Base-by-base conservation (phyloP, 1,140 invertebrate genomes). In the Drosophila prosaltans region DNA sequence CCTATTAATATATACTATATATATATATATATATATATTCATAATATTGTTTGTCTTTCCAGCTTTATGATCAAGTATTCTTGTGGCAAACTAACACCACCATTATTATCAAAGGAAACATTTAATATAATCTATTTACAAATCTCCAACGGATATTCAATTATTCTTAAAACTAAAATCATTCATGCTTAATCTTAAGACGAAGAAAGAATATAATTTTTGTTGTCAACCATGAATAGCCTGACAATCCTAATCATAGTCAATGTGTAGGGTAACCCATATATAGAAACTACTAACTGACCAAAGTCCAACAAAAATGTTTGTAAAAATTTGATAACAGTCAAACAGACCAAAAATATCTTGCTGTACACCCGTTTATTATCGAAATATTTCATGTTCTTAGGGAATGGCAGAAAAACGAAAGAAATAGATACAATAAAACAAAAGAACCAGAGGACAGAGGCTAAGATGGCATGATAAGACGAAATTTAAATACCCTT, bases 371-470 rank as follows among this genome's bases (percentile, higher is more conserved):
- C 26, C 54, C 30, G 54, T 39, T 43, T 60, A 76, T 76, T 76
- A 76, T 76, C 74, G 74, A 77, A 51, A 70, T 76, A 60, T 76
- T 76, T 76, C 73, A 36, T 70, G 73, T 70, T 76, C 43, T 65
- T 60, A 32, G 61, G 65, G 32, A 62, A 45, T 43, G 61, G n/a
- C 28, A 62, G 40, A 62, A 39, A 16, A 30, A 5, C 30, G 10
- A 26, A 68, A 21, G 45, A 40, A 40, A n/a, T 43, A 51, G n/a
- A 32, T 36, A 36, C 24, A 16, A 36, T 32, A 40, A 36, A 48
- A 21, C 43, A 45, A 48, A 24, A 16, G 45, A 48, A 48, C 0
- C 45, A 51, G 21, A 51, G 21, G 21, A 7, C 7, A 9, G 24
- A 51, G 21, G 8, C 0, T 26, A 51, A 3, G 9, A 7, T 8